Percentiles rank a stretch among this genome's conserved stretches.
Conservation (phyloP, 1,140 invertebrate species). For the Drosophila orosa region DNA sequence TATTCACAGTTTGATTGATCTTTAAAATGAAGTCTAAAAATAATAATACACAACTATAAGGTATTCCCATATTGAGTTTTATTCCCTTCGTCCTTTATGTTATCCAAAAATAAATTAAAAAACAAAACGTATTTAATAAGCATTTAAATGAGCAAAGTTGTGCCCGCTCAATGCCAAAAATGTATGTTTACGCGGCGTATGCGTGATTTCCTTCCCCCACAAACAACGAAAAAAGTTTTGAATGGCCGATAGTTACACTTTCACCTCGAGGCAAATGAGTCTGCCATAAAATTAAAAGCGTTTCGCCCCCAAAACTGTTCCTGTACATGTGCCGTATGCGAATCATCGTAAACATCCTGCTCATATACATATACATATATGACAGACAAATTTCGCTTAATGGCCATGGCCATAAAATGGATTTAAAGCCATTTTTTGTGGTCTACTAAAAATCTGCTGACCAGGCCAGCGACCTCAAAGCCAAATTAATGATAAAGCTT, state of each 20-base stretch:
- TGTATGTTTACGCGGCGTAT: slow-evolving; percentile 57
- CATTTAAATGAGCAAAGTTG: slow-evolving; percentile 76
- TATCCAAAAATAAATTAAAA: neutral
- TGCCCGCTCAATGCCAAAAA: slow-evolving; percentile 48
- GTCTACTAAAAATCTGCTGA: slow-evolving; percentile 68
- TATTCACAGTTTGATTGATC: neutral
- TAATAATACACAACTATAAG: neutral
- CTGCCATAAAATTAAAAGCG: slow-evolving; percentile 28
- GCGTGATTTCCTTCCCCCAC: slow-evolving; percentile 41
- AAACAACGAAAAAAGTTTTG: slow-evolving; percentile 24
- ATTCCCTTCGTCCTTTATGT: no score
- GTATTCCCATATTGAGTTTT: slow-evolving; percentile 5
- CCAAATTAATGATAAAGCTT: slow-evolving; percentile 76
- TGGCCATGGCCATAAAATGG: slow-evolving; percentile 69
- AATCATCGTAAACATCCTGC: slow-evolving; percentile 41
- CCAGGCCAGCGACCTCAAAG: slow-evolving; percentile 48
- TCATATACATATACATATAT: slow-evolving; percentile 15
- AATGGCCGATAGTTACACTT: slow-evolving; percentile 51
- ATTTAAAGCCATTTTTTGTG: slow-evolving; percentile 78
- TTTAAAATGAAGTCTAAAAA: neutral
- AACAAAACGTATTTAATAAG: slow-evolving; percentile 67
- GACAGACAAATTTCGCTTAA: slow-evolving; percentile 54
- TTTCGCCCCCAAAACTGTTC: slow-evolving; percentile 16
- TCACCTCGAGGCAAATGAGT: slow-evolving; percentile 39
- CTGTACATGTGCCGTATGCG: slow-evolving; percentile 29